Base-by-base conservation (phyloP, 1,140 invertebrate genomes). In the Drosophila arizonae region DNA sequence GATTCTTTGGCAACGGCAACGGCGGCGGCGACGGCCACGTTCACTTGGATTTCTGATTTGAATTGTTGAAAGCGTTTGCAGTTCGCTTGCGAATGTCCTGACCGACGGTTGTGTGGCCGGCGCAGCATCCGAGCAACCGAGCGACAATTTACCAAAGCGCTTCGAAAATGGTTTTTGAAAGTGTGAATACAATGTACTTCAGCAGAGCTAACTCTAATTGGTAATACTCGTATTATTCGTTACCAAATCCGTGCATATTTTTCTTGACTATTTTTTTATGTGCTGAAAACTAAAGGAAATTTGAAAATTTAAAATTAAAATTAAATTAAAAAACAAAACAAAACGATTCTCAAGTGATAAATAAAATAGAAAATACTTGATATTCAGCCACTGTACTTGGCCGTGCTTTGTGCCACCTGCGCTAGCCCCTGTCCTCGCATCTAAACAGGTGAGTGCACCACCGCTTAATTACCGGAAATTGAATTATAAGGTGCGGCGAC, bases 51-150 rank as follows among this genome's bases (percentile, higher is more conserved):
- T 65, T 74, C 50, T 56, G 63, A 69, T 85, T 69, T 55, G 74
- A 70, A 68, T 24, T 60, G 48, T 24, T 24, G 17, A 72, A 76
- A 70, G 75, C 68, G 65, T 46, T 17, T 74, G 67, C 67, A 85
- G 81, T 85, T 85, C 81, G 75, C 81, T 67, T 72, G 81, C 81
- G 81, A 86, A 86, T 76, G 81, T 86, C 77, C 81, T 80, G 63
- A 68, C 63, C 70, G 74, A 75, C 74, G 81, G 81, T 85, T 85
- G 81, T 80, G 71, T 51, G 61, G 52, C 74, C 74, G 74, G 79
- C 74, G 26, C 41, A 50, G 21, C 26, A 52, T 56, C 64, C 71
- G 41, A 72, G 41, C 17, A 69, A 60, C 41, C 21, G n/a, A 24
- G 21, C 26, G n/a, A 17, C 28, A 4, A 36, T 30, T 10, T 9